Conservation (phyloP, 2,113 vertebrate genomes). For the Tympanuchus pallidicinctus region DNA sequence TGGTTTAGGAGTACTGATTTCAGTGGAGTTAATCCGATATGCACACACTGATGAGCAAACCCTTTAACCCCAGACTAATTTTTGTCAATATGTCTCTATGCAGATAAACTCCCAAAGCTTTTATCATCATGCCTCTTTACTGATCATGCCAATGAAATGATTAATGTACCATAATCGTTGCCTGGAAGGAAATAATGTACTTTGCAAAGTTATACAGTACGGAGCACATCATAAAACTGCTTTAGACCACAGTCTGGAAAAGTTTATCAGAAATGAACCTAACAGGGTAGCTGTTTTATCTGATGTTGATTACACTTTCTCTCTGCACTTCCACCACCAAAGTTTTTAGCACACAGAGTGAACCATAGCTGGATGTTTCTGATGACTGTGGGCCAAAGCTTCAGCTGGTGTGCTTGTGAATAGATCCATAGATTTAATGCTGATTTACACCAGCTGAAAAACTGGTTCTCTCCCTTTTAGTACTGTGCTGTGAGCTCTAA, state of each 20-base stretch:
- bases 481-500: background rate
- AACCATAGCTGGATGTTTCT: background rate
- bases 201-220: conserved; percentile 39
- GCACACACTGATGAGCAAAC: conserved; percentile 10
- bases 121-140: conserved; percentile 48
- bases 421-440: conserved; percentile 11
- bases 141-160: conserved; percentile 37
- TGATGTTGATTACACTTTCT: background rate
- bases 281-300: background rate
- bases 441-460: conserved; percentile 63
- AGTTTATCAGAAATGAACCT: background rate
- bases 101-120: conserved; percentile 55
- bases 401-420: conserved; percentile 22
- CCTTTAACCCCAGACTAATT: conserved; percentile 1
- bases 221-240: conserved; percentile 52
- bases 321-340: background rate
- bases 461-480: background rate
- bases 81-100: conserved; percentile 48
- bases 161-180: conserved; percentile 35
- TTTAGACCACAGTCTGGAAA: conserved; percentile 26
- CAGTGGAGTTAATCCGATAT: background rate
- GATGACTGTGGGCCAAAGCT: conserved; percentile 27
- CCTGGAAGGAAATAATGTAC: background rate
- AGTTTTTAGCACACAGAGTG: background rate
- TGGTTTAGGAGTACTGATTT: background rate